phyloP scores from a whole-genome alignment of 2,888 invertebrate species.

The Laothoe populi region DNA sequence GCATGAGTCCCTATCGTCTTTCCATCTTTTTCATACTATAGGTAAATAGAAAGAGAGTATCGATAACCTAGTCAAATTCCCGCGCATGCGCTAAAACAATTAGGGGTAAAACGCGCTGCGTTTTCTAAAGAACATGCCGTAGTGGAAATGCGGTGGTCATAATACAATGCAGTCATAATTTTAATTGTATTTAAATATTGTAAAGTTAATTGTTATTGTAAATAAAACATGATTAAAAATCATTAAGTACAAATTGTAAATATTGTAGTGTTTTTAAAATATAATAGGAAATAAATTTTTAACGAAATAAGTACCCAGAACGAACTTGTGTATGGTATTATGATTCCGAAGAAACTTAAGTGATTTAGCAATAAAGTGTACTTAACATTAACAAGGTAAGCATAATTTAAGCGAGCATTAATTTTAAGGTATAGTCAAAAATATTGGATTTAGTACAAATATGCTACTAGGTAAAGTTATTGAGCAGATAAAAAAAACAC shows the following conservation, averaged over 20 bases:
- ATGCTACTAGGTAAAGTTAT: too few relatives aligned
- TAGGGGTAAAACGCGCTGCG: slow-evolving; percentile 35
- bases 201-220: slow-evolving; percentile 39
- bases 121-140: slow-evolving; percentile 32
- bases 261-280: slow-evolving; percentile 22
- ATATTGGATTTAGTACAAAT: background rate
- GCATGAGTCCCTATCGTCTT: slow-evolving; percentile 63
- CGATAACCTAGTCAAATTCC: slow-evolving; percentile 62
- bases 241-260: slow-evolving; percentile 32
- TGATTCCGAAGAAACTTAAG: slow-evolving; percentile 31
- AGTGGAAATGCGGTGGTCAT: slow-evolving; percentile 52
- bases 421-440: background rate
- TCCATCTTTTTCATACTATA: slow-evolving; percentile 51
- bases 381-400: slow-evolving; percentile 12
- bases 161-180: slow-evolving; percentile 44
- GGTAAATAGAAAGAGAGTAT: slow-evolving; percentile 51
- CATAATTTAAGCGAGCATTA: background rate
- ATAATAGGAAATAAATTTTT: background rate
- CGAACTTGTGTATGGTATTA: slow-evolving; percentile 13
- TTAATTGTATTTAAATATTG: slow-evolving; percentile 35
- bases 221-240: slow-evolving; percentile 36
- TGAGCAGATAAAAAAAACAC: too few relatives aligned
- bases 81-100: slow-evolving; percentile 68
- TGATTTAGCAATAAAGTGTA: slow-evolving; percentile 27
- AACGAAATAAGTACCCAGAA: background rate